Base-by-base conservation (phyloP, 2,888 invertebrate species). In the Pycnomerus fuliginosus region DNA sequence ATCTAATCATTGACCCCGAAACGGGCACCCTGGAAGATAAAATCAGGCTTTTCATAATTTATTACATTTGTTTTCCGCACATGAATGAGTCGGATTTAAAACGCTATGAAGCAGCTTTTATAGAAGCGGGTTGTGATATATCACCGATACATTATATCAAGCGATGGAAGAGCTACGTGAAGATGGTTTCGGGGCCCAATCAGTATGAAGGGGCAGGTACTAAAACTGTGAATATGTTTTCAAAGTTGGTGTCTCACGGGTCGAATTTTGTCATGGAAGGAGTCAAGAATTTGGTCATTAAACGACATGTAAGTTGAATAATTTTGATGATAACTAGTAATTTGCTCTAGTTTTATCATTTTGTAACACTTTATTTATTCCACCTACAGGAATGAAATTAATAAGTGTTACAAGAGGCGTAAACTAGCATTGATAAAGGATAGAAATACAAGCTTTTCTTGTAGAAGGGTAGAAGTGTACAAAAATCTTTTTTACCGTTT, bases 201-300 rank as follows among this genome's bases (percentile, higher is more conserved):
- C 92, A 90, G 59, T 91, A 90, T 62, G 96, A 95, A 67, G 90
- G 90, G 14, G 88, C 88, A 7, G 95, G 94, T 15, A 95, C 95
- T 0, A 95, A 93, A 74, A 97, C 97, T 1, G 92, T 95, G 1
- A 91, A 89, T 48, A 98, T 99, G 98, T 97, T 99, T 74, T 94
- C 95, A 4, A 99, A 98, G 73, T 78, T 99, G 39, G 90, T 99
- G 62, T 90, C 90, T 4, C 95, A 97, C 68, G 96, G 97, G 13
- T 98, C 97, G 0, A 92, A 93, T 20, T 97, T 99, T 71, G 96
- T 99, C 0, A 99, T 99, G 97, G 99, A 99, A 73, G 99, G 97
- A 22, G 97, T 98, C 1, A 95, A 97, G 74, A 99, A 99, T 78
- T 82, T 99, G 61, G 98, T 98, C 11, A 92, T 99, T 4, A 99